These are phyloP conservation scores for Pangasius sanitwongsei DNA, from an alignment of 2,797 vertebrate genomes.

Conservation along the genomic window DNA sequence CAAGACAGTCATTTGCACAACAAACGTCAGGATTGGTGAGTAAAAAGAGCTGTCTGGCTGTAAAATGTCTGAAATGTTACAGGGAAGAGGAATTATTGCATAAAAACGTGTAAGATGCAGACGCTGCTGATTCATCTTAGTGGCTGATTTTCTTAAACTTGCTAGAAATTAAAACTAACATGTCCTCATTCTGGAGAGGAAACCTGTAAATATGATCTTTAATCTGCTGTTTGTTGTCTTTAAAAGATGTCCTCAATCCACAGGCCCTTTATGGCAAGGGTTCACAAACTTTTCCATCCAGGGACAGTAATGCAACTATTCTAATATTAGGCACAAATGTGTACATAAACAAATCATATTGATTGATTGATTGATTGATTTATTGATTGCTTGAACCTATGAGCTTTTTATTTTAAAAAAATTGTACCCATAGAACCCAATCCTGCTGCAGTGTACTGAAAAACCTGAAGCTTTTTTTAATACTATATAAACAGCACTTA, in stretches of 20 bases:
- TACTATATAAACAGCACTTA: background rate
- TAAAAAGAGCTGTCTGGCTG: background rate
- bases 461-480: background rate
- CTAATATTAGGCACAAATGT: background rate
- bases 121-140: background rate
- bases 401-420: background rate
- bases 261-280: background rate
- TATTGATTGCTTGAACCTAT: background rate
- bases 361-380: no score
- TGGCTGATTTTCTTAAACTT: background rate
- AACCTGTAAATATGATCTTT: background rate
- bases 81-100: background rate
- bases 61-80: background rate
- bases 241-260: background rate
- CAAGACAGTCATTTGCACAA: background rate
- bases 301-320: no score
- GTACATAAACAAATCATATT: background rate
- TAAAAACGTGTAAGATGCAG: background rate
- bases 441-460: background rate
- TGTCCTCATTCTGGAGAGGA: background rate
- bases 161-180: background rate
- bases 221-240: background rate
- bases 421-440: background rate
- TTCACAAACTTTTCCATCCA: conserved; percentile 2
- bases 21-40: background rate